Evolutionary conservation across 2,888 invertebrate genomes (phyloP).

Genomic region (Brassicogethes aeneus): DNA sequence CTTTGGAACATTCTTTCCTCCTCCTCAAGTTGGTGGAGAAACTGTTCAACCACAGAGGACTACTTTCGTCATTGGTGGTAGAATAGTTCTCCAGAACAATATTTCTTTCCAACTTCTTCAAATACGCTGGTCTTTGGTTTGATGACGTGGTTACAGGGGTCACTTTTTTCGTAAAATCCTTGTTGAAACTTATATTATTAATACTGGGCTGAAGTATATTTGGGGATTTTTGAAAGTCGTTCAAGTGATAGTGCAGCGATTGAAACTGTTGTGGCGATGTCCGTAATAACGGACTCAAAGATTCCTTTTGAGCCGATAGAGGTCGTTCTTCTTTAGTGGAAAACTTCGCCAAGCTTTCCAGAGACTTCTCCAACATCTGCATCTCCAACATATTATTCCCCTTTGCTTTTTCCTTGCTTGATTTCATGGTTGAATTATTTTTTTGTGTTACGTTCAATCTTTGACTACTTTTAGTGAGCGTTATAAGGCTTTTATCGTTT

Average conservation of each 20-base stretch:
- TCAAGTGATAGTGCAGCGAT: not conserved
- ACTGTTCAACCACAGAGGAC: conserved; percentile 24
- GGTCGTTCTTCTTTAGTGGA: conserved; percentile 13
- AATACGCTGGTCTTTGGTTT: conserved; percentile 26
- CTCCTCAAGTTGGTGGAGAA: conserved; percentile 13
- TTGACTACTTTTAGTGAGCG: conserved; percentile 21
- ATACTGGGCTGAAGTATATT: conserved; percentile 31
- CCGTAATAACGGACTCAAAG: conserved; percentile 12
- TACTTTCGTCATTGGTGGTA: too few relatives aligned
- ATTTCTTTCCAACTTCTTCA: conserved; percentile 32
- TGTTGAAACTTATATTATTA: conserved; percentile 36
- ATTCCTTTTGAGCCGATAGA: not conserved
- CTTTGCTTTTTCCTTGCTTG: too few relatives aligned
- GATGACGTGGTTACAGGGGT: conserved; percentile 30
- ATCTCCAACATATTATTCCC: conserved; percentile 20
- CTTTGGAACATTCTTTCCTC: conserved; percentile 26
- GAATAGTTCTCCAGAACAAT: conserved; percentile 25
- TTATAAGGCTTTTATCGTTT: conserved; percentile 21
- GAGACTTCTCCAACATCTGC: conserved; percentile 29
- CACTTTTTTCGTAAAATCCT: conserved; percentile 27
- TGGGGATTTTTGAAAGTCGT: not conserved
- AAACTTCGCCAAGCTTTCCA: conserved; percentile 27
- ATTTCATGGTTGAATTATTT: conserved; percentile 11
- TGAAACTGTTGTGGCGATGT: conserved; percentile 17
- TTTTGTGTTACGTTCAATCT: conserved; percentile 21